Evolutionary conservation across 2,888 invertebrate genomes (phyloP), one percentile per base, ranked within the genome.

Genomic region (Drosophila pseudotalamancana): DNA sequence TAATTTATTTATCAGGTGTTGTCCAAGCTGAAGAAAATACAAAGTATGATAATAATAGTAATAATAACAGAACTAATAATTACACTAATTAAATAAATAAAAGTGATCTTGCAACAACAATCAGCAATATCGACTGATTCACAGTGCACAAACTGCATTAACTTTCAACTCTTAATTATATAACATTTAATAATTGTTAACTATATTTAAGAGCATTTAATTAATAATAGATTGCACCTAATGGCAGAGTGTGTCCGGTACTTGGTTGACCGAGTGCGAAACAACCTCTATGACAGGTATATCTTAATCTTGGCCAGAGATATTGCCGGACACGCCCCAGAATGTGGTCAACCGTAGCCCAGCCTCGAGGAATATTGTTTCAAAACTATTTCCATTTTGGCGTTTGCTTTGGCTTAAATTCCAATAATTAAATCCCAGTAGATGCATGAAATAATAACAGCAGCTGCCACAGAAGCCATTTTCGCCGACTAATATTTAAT

Each of bases 401-500:
- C 54, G n/a, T 46, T 62, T 50, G 49, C 50, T 42, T 53, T 12
- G 31, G 19, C 62, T 60, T 53, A 65, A 70, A 61, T 32, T 32
- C 60, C 65, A 60, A 78, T 66, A 68, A 79, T 76, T 74, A 71
- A 74, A 70, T 49, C 32, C 21, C 27, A 18, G 40, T 57, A 51
- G 37, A 27, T 57, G 55, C 57, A 45, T 50, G 51, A 51, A 75
- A 61, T 86, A 80, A 80, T 86, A 65, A 62, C 72, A 77, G 81
- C 48, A 61, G 60, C 87, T 43, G 63, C 64, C 45, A 61, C 81
- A 84, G 81, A 84, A 82, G 87, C 84, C 77, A 75, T 82, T 79
- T 64, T 63, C 21, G 54, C 53, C 60, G 54, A 60, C 69, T 57
- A 63, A 73, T 84, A 82, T 80, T 84, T 82, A 82, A 82, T 82